phyloP scores from a whole-genome alignment of 2,113 vertebrate genomes.

The Parus major region DNA sequence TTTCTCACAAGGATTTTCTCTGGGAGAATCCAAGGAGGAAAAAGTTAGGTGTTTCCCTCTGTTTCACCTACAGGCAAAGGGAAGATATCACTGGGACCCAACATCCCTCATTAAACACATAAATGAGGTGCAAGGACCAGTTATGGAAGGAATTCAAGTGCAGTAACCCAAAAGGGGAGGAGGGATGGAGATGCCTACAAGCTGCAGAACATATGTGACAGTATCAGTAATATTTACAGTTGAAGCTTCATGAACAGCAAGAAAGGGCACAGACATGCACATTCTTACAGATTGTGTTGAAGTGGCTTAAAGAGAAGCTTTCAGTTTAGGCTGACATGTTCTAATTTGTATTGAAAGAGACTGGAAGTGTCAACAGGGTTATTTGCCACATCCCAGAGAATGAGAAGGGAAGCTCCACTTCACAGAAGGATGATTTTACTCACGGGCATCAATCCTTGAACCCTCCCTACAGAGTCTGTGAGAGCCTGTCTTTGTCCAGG shows the following conservation, averaged over 20 bases:
- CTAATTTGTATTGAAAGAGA: constrained; percentile 50
- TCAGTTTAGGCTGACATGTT: constrained; percentile 56
- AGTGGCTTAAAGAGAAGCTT: constrained; percentile 42
- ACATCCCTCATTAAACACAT: not conserved
- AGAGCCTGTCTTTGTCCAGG: not conserved
- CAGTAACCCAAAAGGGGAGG: not conserved
- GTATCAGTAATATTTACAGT: constrained; percentile 48
- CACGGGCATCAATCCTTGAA: not conserved
- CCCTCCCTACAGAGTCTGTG: not conserved
- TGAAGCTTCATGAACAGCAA: constrained; percentile 19
- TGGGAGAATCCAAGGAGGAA: not conserved
- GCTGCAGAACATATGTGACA: constrained; percentile 50
- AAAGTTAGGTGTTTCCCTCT: not conserved
- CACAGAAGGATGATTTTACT: not conserved
- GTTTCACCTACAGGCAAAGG: not conserved
- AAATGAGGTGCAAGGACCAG: not conserved
- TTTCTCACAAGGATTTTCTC: not conserved
- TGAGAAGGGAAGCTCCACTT: not conserved
- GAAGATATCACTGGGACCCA: not conserved
- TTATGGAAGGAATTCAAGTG: not conserved
- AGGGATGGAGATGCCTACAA: constrained; percentile 1
- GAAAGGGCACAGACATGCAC: constrained; percentile 38
- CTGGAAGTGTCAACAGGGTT: constrained; percentile 26
- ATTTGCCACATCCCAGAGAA: not conserved
- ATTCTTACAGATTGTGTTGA: constrained; percentile 54